Percentiles rank a stretch among this genome's conserved stretches.
phyloP scores from a whole-genome alignment of 2,888 invertebrate species.

The Silvanus unidentatus region DNA sequence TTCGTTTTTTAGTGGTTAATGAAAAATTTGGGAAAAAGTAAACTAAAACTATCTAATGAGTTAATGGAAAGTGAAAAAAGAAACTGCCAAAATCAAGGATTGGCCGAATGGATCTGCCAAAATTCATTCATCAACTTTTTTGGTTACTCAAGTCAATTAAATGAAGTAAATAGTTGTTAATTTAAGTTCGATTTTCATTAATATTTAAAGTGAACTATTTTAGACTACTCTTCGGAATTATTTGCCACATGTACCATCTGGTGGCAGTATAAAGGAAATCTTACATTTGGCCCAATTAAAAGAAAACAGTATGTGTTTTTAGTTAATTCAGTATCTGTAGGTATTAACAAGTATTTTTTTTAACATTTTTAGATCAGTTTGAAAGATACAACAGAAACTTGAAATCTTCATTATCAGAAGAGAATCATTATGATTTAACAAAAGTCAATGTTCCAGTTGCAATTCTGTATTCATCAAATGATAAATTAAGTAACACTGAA shows the following conservation, averaged over 20 bases:
- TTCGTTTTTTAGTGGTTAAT: conserved; percentile 42
- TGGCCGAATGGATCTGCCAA: conserved; percentile 49
- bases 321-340: background rate
- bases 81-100: conserved; percentile 15
- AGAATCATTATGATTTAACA: conserved; percentile 47
- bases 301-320: conserved; percentile 37
- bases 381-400: conserved; percentile 41
- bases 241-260: conserved; percentile 38
- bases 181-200: background rate
- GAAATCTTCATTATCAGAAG: conserved; percentile 11
- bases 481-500: conserved; percentile 47
- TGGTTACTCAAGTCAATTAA: conserved; percentile 54
- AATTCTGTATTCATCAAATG: conserved; percentile 51
- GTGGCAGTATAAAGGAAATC: conserved; percentile 49
- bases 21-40: conserved; percentile 50
- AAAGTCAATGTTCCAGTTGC: conserved; percentile 48
- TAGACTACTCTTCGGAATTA: conserved; percentile 18
- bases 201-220: conserved; percentile 7
- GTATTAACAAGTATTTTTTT: background rate
- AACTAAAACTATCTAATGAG: conserved; percentile 57
- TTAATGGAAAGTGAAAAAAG: conserved; percentile 49
- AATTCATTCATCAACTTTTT: conserved; percentile 61
- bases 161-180: conserved; percentile 43
- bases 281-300: conserved; percentile 50
- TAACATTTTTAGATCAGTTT: conserved; percentile 38